Base-by-base conservation (phyloP, 2,888 invertebrate genomes). In the Acronicta aceris region DNA sequence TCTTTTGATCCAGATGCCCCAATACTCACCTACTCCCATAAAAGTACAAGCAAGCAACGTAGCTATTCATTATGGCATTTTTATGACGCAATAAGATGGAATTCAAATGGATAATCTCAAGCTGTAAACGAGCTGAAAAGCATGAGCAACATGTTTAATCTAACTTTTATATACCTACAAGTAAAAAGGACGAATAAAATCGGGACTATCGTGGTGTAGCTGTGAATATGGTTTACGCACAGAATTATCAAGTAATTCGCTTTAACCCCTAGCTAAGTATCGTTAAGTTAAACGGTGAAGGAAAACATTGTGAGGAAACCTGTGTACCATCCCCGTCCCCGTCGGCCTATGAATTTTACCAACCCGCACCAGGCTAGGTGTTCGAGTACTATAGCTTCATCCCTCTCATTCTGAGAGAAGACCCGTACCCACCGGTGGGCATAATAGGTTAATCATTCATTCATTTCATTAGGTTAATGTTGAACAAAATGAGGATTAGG, bases 81-180 rank as follows among this genome's bases (percentile, higher is more conserved):
- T 91, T 90, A 89, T 88, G 84, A 82, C 81, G 84, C 85, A 86
- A 88, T 90, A 89, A 89, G 85, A 81, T 53, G 82, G 82, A 88
- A 89, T 89, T 87, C 83, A 82, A 85, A 85, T 83, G 87, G 85
- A 89, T 90, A 89, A 90, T 90, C 87, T 86, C 70, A 75, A 83
- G 82, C 84, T 82, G 82, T 88, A 87, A 89, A 89, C 83, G 84
- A 84, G 82, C 80, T 72, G 71, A 80, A 78, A 78, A 84, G 85
- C 84, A 88, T 74, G 84, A 82, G 78, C 66, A 80, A 86, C 85
- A 88, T 86, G 81, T 85, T 83, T 83, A 86, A 85, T 88, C 85
- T 84, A 82, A 79, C 77, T 82, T 83, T 81, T 78, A 78, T 83
- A 84, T 86, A n/a, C n/a, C n/a, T n/a, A 68, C 48, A 79, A 81